Percentiles rank a stretch among this genome's conserved stretches.
Conservation (phyloP, 2,797 vertebrate genomes). For the Nyctibius grandis region DNA sequence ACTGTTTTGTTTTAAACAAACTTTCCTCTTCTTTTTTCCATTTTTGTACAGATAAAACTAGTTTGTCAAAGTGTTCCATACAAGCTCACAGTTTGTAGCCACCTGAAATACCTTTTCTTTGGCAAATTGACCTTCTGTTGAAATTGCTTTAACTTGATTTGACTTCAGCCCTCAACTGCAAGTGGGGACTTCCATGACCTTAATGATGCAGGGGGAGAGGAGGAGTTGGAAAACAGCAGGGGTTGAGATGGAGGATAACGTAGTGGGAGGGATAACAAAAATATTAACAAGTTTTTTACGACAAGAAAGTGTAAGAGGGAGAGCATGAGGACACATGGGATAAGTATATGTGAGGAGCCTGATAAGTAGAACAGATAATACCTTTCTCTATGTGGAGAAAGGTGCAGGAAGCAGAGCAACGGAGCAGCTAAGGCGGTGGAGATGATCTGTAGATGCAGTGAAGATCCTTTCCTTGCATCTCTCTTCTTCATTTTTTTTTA, state of each 20-base stretch:
- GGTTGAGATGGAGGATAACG: not conserved
- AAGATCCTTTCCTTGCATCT: not conserved
- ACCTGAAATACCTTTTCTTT: not conserved
- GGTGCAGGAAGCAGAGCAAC: not conserved
- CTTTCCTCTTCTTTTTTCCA: not conserved
- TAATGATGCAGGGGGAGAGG: not conserved
- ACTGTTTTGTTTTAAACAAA: not conserved
- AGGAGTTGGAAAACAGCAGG: not conserved
- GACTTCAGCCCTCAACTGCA: not conserved
- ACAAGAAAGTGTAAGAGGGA: not conserved
- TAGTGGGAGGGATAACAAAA: not conserved
- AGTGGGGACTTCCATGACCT: not conserved
- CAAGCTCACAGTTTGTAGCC: not conserved
- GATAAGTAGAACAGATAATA: not conserved
- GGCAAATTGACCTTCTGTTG: not conserved
- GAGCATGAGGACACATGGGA: not conserved
- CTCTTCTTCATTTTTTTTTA: not conserved
- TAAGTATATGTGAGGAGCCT: not conserved
- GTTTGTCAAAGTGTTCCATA: not conserved
- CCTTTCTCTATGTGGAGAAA: not conserved
- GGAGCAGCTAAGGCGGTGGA: not conserved
- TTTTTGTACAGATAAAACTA: not conserved
- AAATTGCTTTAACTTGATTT: not conserved
- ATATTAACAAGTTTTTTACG: not conserved
- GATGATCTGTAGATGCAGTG: not conserved